Conservation (phyloP, 2,888 invertebrate species). For the Lochmaea capreae region DNA sequence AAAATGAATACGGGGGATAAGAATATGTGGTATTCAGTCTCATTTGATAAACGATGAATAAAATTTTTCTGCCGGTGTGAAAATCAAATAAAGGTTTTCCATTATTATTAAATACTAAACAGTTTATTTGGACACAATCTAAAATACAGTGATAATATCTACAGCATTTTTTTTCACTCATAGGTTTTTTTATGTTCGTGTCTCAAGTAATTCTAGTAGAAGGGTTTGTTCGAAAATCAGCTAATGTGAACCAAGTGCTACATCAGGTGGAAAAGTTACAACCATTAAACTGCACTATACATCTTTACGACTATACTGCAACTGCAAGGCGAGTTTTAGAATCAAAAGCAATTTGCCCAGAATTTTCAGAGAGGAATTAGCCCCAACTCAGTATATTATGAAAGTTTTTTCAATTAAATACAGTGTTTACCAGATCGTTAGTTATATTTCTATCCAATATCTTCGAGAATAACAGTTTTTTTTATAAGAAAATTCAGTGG, state of each 20-base stretch:
- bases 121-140: too few species aligned
- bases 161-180: neutral
- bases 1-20: too few species aligned
- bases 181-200: neutral
- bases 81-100: too few species aligned
- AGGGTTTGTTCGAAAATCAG: conserved; percentile 24
- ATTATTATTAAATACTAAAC: too few species aligned
- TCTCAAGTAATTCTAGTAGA: neutral
- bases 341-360: conserved; percentile 17
- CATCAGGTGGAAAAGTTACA: conserved; percentile 59
- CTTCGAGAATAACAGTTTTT: too few species aligned
- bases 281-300: conserved; percentile 60
- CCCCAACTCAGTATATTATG: neutral
- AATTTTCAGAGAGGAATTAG: conserved; percentile 12
- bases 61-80: too few species aligned
- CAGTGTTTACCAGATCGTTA: too few species aligned
- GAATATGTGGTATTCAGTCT: too few species aligned
- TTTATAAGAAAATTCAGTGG: too few species aligned
- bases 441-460: too few species aligned
- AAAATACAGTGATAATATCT: too few species aligned
- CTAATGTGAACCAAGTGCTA: conserved; percentile 23
- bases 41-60: too few species aligned
- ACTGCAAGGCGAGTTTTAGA: conserved; percentile 36
- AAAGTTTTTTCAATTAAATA: neutral
- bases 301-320: conserved; percentile 57